A percentile compares a stretch with the other conserved stretches of the same genome.
These are phyloP conservation scores for Cassiopea andromeda DNA, from an alignment of 30 jellyfish, hydroid and myxozoan genomes.

Conservation along the genomic window DNA sequence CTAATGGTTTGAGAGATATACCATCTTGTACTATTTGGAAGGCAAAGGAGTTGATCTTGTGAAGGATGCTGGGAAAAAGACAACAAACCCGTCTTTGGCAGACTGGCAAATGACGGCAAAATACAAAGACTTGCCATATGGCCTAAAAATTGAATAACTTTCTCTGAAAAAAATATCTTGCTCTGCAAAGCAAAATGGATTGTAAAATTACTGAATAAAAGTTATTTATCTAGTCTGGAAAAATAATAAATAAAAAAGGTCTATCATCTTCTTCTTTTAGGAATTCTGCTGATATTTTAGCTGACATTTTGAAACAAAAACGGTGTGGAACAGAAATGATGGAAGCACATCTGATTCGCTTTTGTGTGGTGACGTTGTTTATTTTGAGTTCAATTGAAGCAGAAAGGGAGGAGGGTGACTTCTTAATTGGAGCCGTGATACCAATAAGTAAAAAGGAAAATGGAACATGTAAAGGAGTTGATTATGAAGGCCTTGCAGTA, in stretches of 20 bases:
- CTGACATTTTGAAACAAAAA: background rate
- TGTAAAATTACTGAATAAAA: too few species aligned
- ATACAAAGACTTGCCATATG: too few species aligned
- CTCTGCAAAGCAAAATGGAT: too few species aligned
- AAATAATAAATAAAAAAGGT: background rate
- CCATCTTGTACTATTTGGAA: too few species aligned
- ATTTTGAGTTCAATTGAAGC: background rate
- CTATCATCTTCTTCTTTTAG: background rate
- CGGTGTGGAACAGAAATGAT: background rate
- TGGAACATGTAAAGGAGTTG: slow-evolving; percentile 45
- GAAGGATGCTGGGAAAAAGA: too few species aligned
- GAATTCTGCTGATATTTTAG: background rate
- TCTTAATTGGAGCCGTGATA: slow-evolving; percentile 70
- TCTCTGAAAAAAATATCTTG: too few species aligned
- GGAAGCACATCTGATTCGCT: background rate
- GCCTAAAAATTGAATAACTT: too few species aligned
- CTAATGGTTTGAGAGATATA: background rate
- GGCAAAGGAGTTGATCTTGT: too few species aligned
- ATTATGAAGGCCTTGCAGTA: slow-evolving; percentile 75
- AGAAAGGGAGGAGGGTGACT: slow-evolving; percentile 65
- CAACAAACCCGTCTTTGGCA: too few species aligned
- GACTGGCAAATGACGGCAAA: too few species aligned
- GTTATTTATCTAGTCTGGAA: too few species aligned
- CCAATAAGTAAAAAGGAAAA: slow-evolving; percentile 39
- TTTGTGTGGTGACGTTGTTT: background rate